These are phyloP conservation scores for Cyclina sinensis DNA, from an alignment of 1,140 invertebrate species.

Conservation along the genomic window DNA sequence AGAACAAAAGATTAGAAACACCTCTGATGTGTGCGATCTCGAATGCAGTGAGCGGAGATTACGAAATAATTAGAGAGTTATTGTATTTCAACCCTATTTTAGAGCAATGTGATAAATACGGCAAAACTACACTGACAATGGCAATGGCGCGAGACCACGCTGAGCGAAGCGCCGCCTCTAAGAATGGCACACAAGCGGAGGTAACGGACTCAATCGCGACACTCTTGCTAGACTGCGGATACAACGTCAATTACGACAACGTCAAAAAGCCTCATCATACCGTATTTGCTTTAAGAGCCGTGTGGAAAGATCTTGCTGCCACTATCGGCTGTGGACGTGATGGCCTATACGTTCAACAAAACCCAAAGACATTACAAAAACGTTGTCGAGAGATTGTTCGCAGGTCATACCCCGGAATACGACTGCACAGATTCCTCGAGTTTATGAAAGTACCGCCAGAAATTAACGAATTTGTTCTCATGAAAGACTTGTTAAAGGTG, in stretches of 20 bases:
- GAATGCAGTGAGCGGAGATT: conserved; percentile 1
- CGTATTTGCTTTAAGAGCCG: conserved; percentile 49
- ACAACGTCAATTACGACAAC: conserved; percentile 60
- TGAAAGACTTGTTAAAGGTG: conserved; percentile 18
- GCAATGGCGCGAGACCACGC: conserved; percentile 54
- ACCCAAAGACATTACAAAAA: conserved; percentile 49
- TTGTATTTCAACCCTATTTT: conserved; percentile 56
- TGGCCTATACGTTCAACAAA: conserved; percentile 54
- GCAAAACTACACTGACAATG: conserved; percentile 54
- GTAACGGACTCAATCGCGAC: conserved; percentile 32
- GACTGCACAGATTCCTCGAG: conserved; percentile 39
- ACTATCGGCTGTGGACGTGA: conserved; percentile 58
- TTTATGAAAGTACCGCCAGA: conserved; percentile 54
- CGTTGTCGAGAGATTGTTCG: conserved; percentile 51
- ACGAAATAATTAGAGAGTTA: conserved; percentile 43
- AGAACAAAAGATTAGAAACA: conserved; percentile 54
- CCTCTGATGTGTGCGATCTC: conserved; percentile 56
- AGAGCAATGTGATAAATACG: conserved; percentile 60
- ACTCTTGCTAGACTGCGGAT: conserved; percentile 52
- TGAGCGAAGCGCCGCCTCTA: neutral
- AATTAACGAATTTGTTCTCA: conserved; percentile 46
- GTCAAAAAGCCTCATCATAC: conserved; percentile 63
- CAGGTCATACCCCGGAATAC: conserved; percentile 51
- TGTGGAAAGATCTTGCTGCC: conserved; percentile 57
- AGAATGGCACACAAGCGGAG: neutral